Evolutionary conservation across 2,888 invertebrate genomes (phyloP).

Genomic region (Oxytorus armatus): DNA sequence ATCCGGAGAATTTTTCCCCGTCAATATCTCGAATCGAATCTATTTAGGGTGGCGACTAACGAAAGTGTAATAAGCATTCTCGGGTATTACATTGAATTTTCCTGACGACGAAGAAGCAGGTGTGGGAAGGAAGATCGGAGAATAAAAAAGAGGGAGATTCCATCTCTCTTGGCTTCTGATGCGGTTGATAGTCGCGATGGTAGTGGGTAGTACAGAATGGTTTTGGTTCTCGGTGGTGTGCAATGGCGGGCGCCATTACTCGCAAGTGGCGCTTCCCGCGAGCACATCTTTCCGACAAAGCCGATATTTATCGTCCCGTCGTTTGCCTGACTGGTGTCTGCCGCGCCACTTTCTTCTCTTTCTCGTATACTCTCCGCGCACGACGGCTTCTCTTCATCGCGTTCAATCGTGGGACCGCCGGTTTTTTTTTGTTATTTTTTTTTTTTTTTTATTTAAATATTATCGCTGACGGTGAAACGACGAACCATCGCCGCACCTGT

Average conservation of each 20-base stretch:
- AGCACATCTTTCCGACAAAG: conserved; percentile 80
- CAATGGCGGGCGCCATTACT: conserved; percentile 79
- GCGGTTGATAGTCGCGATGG: conserved; percentile 43
- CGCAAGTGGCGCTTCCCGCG: conserved; percentile 83
- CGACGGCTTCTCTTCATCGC: conserved; percentile 8
- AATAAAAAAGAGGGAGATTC: not conserved
- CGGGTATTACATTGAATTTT: conserved; percentile 12
- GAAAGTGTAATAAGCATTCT: not conserved
- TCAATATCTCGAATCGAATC: too few relatives aligned
- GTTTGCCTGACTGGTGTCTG: conserved; percentile 71
- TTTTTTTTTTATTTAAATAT: conserved; percentile 83
- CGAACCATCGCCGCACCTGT: conserved; percentile 18
- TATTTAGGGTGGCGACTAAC: too few relatives aligned
- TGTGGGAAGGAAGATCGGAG: not conserved
- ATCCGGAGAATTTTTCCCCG: too few relatives aligned
- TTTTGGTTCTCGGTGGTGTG: conserved; percentile 40
- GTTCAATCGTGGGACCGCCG: conserved; percentile 43
- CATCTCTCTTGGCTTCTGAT: conserved; percentile 5
- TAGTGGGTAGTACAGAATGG: conserved; percentile 23
- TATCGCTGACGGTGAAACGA: conserved; percentile 79
- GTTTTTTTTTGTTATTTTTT: conserved; percentile 82
- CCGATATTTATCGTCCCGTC: conserved; percentile 82
- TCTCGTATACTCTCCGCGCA: too few relatives aligned
- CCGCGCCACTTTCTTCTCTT: conserved; percentile 19
- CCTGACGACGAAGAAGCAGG: not conserved